Conservation (phyloP, 2,888 invertebrate genomes). For the Pogonocherus hispidulus region DNA sequence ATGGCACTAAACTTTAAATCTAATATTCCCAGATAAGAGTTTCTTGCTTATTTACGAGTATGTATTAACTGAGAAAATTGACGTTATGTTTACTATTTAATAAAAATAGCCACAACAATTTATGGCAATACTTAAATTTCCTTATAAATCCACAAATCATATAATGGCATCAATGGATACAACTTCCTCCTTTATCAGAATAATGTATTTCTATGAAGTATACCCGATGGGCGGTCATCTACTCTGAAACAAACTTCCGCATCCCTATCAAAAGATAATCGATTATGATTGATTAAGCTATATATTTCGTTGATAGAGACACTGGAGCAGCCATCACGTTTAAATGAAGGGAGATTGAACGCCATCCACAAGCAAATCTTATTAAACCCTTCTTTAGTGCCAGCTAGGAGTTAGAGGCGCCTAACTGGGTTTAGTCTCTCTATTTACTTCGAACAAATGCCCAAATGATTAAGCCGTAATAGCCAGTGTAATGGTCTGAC, state of each 20-base stretch:
- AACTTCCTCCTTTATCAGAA: not conserved
- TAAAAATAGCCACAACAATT: no score
- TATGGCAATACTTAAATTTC: no score
- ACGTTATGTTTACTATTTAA: no score
- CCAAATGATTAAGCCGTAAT: not conserved
- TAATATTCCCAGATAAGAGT: no score
- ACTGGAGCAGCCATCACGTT: not conserved
- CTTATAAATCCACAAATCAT: not conserved
- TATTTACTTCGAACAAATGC: not conserved
- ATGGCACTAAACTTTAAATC: no score
- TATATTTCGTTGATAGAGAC: slow-evolving; percentile 1
- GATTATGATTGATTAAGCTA: slow-evolving; percentile 2
- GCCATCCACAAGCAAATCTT: not conserved
- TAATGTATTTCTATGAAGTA: not conserved
- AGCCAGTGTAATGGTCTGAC: not conserved
- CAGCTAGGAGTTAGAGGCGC: not conserved
- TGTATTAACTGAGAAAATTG: no score
- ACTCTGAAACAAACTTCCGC: slow-evolving; percentile 2
- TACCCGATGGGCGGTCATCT: not conserved
- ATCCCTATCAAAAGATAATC: slow-evolving; percentile 1
- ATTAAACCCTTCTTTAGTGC: not conserved
- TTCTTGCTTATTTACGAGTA: no score
- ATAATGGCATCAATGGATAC: not conserved
- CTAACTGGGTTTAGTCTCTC: not conserved
- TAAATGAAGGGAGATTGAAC: slow-evolving; percentile 1